phyloP scores from a whole-genome alignment of 1,140 invertebrate genomes.

The Polypedilum vanderplanki region DNA sequence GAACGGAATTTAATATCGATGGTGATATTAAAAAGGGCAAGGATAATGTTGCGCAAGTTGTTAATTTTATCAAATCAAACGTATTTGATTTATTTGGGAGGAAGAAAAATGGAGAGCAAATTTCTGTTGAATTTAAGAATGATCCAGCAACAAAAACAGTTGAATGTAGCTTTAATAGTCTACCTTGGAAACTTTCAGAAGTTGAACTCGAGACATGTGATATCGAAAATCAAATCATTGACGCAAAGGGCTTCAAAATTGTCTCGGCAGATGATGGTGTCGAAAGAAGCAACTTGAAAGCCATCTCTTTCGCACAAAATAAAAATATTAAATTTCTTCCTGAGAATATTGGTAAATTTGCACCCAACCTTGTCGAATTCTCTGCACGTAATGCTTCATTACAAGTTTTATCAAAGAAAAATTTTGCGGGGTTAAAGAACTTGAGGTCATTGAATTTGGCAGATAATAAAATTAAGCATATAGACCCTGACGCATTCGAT shows the following conservation, averaged over 20 bases:
- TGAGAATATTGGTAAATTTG: background rate
- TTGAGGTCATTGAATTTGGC: background rate
- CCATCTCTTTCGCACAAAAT: background rate
- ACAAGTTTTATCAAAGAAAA: background rate
- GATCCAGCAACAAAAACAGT: background rate
- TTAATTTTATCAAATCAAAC: constrained; percentile 5
- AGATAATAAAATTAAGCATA: constrained; percentile 14
- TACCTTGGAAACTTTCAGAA: background rate
- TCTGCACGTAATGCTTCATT: background rate
- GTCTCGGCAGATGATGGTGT: background rate
- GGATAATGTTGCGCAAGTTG: background rate
- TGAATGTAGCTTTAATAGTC: background rate
- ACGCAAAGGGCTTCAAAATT: background rate
- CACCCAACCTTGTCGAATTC: background rate
- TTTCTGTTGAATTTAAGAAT: background rate
- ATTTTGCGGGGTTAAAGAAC: background rate
- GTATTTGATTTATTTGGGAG: too few relatives aligned
- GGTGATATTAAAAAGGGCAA: background rate
- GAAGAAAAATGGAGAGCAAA: too few relatives aligned
- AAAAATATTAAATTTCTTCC: constrained; percentile 13
- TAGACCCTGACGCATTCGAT: background rate
- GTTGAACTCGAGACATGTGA: background rate
- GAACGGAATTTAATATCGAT: background rate
- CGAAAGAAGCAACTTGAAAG: background rate
- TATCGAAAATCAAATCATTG: constrained; percentile 8